A percentile compares a stretch with the other conserved stretches of the same genome.
Evolutionary conservation across 2,888 invertebrate species (phyloP).

Genomic region (Falcaria lacertinaria): DNA sequence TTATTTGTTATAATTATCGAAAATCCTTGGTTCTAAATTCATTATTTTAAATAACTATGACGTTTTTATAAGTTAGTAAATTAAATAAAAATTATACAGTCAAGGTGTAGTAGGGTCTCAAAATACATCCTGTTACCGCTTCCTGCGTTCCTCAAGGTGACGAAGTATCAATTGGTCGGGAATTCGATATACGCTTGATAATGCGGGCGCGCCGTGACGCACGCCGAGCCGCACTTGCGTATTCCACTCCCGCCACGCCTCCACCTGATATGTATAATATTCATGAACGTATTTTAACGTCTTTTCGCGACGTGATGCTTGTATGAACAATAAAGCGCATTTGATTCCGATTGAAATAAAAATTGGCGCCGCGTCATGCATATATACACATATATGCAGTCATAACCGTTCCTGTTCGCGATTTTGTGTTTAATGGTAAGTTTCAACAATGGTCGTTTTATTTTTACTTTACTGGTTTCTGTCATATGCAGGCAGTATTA

Average conservation of each 20-base stretch:
- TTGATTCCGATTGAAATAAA: not conserved
- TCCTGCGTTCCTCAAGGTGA: conserved; percentile 58
- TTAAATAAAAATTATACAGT: conserved; percentile 21
- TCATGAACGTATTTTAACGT: conserved; percentile 44
- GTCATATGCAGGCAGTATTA: too few relatives aligned
- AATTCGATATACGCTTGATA: conserved; percentile 63
- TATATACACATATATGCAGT: too few relatives aligned
- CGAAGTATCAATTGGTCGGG: conserved; percentile 62
- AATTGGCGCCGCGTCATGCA: not conserved
- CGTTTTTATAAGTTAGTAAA: too few relatives aligned
- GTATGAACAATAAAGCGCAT: conserved; percentile 2
- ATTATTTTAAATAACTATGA: too few relatives aligned
- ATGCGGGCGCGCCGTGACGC: conserved; percentile 48
- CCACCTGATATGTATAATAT: conserved; percentile 47
- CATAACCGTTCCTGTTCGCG: not conserved
- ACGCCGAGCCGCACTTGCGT: conserved; percentile 36
- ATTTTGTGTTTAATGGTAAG: too few relatives aligned
- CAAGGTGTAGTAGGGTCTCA: conserved; percentile 32
- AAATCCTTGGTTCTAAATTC: too few relatives aligned
- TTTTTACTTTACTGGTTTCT: too few relatives aligned
- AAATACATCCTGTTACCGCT: conserved; percentile 48
- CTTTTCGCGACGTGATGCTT: conserved; percentile 19
- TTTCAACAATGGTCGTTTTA: too few relatives aligned
- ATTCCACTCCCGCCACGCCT: conserved; percentile 46
- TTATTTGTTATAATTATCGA: too few relatives aligned